A percentile compares a stretch with the other conserved stretches of the same genome.
Conservation (phyloP, 1,140 invertebrate species). For the Trypoxylus dichotomus region DNA sequence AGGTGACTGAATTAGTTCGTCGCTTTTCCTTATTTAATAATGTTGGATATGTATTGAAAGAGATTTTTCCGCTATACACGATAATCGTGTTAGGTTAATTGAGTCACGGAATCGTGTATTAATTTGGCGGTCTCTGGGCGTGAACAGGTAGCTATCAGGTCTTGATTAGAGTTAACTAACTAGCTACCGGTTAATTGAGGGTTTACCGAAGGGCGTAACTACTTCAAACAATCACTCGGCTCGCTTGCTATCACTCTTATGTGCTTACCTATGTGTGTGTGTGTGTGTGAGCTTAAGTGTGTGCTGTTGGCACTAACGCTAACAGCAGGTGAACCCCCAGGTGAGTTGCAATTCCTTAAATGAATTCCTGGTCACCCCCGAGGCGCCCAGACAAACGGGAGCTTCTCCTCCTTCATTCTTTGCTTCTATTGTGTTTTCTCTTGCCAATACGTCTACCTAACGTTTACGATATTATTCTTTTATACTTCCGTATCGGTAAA, state of each 20-base stretch:
- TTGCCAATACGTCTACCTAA: neutral
- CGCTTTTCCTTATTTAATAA: too few relatives aligned
- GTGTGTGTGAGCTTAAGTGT: neutral
- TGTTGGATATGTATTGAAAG: neutral
- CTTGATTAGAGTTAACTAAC: conserved; percentile 46
- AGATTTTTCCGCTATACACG: neutral
- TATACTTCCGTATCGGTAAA: neutral
- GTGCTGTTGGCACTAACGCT: neutral
- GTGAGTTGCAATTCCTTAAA: conserved; percentile 30
- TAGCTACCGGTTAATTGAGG: conserved; percentile 48
- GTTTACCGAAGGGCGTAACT: conserved; percentile 46
- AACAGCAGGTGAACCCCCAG: conserved; percentile 29
- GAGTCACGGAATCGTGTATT: conserved; percentile 41
- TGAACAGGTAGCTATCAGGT: conserved; percentile 48
- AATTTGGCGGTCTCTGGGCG: conserved; percentile 41
- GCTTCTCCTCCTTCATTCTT: conserved; percentile 10
- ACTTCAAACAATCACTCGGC: conserved; percentile 44
- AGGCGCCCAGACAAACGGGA: neutral
- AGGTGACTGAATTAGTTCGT: too few relatives aligned
- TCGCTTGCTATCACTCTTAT: conserved; percentile 28
- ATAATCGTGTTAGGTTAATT: conserved; percentile 33
- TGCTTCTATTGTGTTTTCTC: conserved; percentile 15
- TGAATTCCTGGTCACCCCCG: conserved; percentile 24
- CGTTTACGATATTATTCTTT: neutral
- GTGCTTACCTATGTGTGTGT: neutral